phyloP scores from a whole-genome alignment of 2,888 invertebrate genomes.

The Calameuta idolon region DNA sequence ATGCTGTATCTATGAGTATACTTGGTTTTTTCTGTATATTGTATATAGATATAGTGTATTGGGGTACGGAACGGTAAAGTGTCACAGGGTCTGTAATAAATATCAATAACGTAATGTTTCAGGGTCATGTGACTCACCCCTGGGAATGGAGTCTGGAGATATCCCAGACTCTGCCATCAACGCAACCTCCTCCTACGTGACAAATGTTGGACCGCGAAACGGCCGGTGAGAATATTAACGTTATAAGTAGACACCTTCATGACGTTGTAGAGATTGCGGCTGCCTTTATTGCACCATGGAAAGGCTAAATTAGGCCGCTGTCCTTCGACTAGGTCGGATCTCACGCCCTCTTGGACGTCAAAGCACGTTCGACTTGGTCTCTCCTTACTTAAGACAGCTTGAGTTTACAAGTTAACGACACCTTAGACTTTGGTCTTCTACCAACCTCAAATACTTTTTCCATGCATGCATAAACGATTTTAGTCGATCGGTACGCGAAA shows the following conservation, averaged over 20 bases:
- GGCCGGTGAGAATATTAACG: constrained; percentile 71
- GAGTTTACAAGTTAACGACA: not conserved
- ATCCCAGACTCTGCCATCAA: constrained; percentile 77
- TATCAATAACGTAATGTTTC: constrained; percentile 49
- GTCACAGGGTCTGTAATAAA: constrained; percentile 9
- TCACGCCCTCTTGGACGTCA: not conserved
- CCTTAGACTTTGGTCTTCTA: not conserved
- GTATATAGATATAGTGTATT: not conserved
- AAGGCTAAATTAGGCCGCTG: not conserved
- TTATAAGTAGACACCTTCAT: not conserved
- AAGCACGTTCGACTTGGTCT: not conserved
- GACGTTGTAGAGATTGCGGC: constrained; percentile 5
- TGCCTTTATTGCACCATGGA: not conserved
- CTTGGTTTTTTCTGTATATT: not conserved
- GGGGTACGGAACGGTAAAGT: not conserved
- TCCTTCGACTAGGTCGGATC: not conserved
- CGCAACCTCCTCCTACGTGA: constrained; percentile 79
- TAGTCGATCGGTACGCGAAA: not conserved
- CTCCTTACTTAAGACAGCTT: not conserved
- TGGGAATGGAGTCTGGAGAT: constrained; percentile 80
- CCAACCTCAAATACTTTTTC: not conserved
- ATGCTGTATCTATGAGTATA: not conserved
- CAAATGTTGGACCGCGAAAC: constrained; percentile 77
- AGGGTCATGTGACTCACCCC: constrained; percentile 74
- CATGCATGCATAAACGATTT: not conserved